phyloP scores from a whole-genome alignment of 2,888 invertebrate species.

The Acronicta leporina region DNA sequence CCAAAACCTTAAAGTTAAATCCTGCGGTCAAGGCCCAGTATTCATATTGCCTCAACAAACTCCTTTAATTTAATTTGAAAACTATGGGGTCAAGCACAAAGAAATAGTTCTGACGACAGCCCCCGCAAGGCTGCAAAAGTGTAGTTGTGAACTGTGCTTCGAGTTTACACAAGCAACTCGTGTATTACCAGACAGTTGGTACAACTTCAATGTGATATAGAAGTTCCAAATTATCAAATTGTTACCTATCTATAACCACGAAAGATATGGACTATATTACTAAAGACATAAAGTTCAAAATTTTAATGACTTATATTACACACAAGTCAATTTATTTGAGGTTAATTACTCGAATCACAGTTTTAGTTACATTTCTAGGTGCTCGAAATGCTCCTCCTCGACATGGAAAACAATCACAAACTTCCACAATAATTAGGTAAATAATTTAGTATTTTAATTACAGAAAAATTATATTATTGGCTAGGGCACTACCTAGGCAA shows the following conservation, averaged over 20 bases:
- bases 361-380: conserved; percentile 48
- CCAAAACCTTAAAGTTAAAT: conserved; percentile 52
- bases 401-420: too few species aligned
- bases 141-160: conserved; percentile 12
- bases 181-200: conserved; percentile 29
- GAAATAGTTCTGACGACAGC: conserved; percentile 76
- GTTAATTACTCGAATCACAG: conserved; percentile 38
- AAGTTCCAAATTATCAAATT: too few species aligned
- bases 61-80: conserved; percentile 79
- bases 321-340: conserved; percentile 32
- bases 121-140: conserved; percentile 50
- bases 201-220: too few species aligned
- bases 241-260: not conserved
- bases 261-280: not conserved
- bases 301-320: conserved; percentile 30
- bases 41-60: conserved; percentile 60
- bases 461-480: too few species aligned
- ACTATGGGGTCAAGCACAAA: conserved; percentile 78
- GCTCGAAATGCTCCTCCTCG: conserved; percentile 23
- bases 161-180: conserved; percentile 50
- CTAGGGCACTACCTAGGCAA: too few species aligned
- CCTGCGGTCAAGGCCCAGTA: conserved; percentile 56
- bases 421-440: too few species aligned
- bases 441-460: too few species aligned
- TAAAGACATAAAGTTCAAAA: conserved; percentile 18